Conservation (phyloP, 2,797 vertebrate species). For the Syngnathus acus region DNA sequence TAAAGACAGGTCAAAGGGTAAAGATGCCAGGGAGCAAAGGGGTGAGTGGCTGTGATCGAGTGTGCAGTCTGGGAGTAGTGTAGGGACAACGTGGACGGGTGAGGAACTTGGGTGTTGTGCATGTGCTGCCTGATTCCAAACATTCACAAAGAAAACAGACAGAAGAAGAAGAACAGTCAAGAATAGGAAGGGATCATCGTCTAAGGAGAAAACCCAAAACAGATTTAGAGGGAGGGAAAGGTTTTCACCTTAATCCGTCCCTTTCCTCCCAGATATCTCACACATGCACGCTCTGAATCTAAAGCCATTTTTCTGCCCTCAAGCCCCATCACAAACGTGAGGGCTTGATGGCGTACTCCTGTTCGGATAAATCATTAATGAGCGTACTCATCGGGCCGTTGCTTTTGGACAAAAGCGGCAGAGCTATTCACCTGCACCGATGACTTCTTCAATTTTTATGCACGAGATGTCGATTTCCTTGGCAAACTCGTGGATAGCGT, state of each 20-base stretch:
- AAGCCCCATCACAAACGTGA: constrained; percentile 25
- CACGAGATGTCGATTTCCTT: constrained; percentile 99
- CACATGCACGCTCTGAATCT: constrained; percentile 32
- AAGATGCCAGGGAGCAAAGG: constrained; percentile 62
- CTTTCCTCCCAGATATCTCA: constrained; percentile 30
- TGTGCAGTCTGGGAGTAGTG: constrained; percentile 48
- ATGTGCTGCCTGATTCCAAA: constrained; percentile 44
- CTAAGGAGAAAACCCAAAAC: constrained; percentile 32
- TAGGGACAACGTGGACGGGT: constrained; percentile 49
- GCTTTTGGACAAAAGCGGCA: constrained; percentile 12
- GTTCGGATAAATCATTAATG: constrained; percentile 41
- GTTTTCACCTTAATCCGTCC: constrained; percentile 22
- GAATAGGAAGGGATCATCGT: constrained; percentile 19
- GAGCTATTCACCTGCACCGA: constrained; percentile 85
- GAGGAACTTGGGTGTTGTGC: constrained; percentile 52
- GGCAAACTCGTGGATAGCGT: constrained; percentile 94
- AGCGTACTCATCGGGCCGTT: constrained; percentile 21
- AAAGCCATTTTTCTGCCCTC: constrained; percentile 27
- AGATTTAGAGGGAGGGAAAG: constrained; percentile 25
- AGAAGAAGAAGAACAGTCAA: constrained; percentile 22
- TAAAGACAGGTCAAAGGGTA: constrained; percentile 50
- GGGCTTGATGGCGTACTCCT: constrained; percentile 31
- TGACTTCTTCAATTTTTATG: constrained; percentile 98
- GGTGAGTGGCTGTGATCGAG: constrained; percentile 47
- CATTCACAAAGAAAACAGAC: constrained; percentile 28